Conservation (phyloP, 2,888 invertebrate species). For the Hipparchia semele region DNA sequence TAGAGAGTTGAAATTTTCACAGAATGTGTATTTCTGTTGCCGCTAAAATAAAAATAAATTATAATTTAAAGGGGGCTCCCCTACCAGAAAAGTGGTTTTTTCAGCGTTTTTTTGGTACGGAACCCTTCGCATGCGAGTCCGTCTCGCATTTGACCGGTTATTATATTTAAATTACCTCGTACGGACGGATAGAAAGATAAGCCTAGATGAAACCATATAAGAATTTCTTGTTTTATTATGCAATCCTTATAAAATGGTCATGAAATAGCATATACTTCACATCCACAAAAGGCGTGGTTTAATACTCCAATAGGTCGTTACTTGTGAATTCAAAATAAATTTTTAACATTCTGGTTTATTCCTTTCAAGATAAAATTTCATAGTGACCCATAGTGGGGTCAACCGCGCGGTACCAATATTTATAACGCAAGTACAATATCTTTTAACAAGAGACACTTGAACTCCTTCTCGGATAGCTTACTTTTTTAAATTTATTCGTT, state of each 20-base stretch:
- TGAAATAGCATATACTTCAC: neutral
- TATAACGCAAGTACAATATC: conserved; percentile 35
- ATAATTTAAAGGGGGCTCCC: no score
- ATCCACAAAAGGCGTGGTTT: neutral
- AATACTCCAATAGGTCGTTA: neutral
- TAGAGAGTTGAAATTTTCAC: no score
- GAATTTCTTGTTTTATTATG: no score
- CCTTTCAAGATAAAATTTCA: conserved; percentile 20
- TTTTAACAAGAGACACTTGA: conserved; percentile 42
- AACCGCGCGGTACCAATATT: conserved; percentile 34
- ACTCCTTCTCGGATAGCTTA: conserved; percentile 37
- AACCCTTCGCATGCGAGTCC: no score
- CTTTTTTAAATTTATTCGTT: conserved; percentile 1
- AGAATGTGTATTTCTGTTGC: no score
- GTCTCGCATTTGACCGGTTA: no score
- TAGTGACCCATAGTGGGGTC: conserved; percentile 17
- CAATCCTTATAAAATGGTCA: neutral
- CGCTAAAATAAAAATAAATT: no score
- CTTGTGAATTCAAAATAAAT: neutral
- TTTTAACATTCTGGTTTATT: neutral
- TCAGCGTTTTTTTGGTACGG: no score
- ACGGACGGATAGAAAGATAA: no score
- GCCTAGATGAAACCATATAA: no score
- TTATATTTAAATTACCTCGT: no score
- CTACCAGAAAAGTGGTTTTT: no score